phyloP scores from a whole-genome alignment of 1,140 invertebrate species.

The Whitmania pigra region DNA sequence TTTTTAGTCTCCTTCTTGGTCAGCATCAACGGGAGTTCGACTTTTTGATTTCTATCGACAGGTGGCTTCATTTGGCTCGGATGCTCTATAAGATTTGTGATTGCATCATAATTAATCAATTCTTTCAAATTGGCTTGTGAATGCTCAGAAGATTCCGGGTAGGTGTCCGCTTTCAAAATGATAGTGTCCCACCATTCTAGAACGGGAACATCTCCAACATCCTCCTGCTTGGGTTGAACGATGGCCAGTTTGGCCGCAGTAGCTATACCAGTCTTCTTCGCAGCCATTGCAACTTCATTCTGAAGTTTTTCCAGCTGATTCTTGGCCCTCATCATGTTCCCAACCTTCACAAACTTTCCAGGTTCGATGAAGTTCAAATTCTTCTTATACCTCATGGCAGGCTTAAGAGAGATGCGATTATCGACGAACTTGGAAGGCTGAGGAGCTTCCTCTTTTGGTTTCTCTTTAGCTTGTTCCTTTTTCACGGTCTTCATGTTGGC shows the following conservation, averaged over 20 bases:
- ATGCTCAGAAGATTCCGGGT: conserved; percentile 25
- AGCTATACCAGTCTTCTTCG: conserved; percentile 92
- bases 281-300: conserved; percentile 90
- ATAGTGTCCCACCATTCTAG: conserved; percentile 99
- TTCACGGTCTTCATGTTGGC: conserved; percentile 76
- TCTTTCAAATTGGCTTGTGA: background rate
- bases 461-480: conserved; percentile 72
- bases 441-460: conserved; percentile 53
- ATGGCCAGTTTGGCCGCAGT: conserved; percentile 88
- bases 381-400: conserved; percentile 31
- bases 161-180: conserved; percentile 57
- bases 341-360: conserved; percentile 78
- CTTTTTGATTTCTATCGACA: conserved; percentile 66
- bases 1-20: conserved; percentile 97
- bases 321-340: conserved; percentile 78
- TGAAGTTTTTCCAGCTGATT: conserved; percentile 83
- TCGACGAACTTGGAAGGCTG: conserved; percentile 59
- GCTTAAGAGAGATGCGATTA: conserved; percentile 35
- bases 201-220: conserved; percentile 67
- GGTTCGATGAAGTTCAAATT: conserved; percentile 84
- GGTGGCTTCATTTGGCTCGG: conserved; percentile 86
- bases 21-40: conserved; percentile 81
- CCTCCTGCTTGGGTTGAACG: conserved; percentile 60
- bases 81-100: conserved; percentile 91
- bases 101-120: conserved; percentile 35